Base-by-base conservation (phyloP, 2,113 vertebrate species). In the Thalassoma bifasciatum region DNA sequence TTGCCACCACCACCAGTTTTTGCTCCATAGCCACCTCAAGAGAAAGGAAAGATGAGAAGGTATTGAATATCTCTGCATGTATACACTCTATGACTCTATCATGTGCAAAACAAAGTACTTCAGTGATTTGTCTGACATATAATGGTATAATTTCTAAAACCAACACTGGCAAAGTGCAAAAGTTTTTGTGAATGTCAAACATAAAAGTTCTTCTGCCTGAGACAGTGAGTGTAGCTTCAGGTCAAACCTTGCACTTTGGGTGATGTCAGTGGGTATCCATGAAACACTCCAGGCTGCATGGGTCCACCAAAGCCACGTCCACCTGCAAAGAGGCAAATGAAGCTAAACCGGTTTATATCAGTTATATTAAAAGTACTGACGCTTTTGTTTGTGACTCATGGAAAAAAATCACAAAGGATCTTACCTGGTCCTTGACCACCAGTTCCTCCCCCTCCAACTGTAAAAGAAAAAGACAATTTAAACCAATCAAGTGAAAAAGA, bases 241-340 rank as follows among this genome's bases (percentile, higher is more conserved):
- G 8, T 61, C 56, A 42, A 85, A 92, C 98, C 97, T 95, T 95
- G 95, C 14, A 92, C 77, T 91, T 97, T 97, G 80, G 98, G 98
- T 50, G 97, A 93, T 92, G 96, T 98, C 59, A 99, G 97, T 44
- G 98, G 98, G 87, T 99, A 99, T 75, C 98, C 98, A 61, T 97
- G 94, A 63, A 98, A 98, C 19, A 99, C 95, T 66, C 98, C 98
- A 0, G 96, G 96, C 89, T 97, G 94, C 86, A 93, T 78, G 1
- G 23, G 95, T 60, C 94, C 96, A 63, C 94, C 95, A 86, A 94
- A 96, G 51, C 93, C 95, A 56, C 95, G 93, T 40, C 93, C 93
- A 94, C 82, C 75, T 93, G 88, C 13, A 10, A 62, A 13, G 0
- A 66, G 16, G 58, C 46, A 4, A 0, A 36, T 60, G 54, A 13